phyloP scores from a whole-genome alignment of 2,888 invertebrate species.

The Tortricodes alternella region DNA sequence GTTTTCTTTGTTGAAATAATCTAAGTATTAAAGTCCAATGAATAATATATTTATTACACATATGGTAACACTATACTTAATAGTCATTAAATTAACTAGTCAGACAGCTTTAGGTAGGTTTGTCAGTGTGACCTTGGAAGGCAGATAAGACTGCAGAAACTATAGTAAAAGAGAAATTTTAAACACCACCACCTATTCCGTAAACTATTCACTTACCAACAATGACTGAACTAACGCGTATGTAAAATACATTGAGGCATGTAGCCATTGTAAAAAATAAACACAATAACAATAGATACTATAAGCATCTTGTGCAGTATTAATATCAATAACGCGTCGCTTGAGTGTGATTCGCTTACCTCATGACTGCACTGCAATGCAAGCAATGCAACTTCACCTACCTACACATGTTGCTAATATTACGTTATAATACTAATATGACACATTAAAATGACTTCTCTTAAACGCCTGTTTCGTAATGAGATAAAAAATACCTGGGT shows the following conservation, averaged over 20 bases:
- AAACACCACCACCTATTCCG: background rate
- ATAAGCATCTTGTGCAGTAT: background rate
- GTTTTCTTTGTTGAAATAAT: no score
- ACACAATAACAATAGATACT: background rate
- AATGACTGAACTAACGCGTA: no score
- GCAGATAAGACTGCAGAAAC: conserved; percentile 2
- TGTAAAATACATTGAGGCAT: conserved; percentile 12
- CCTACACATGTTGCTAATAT: conserved; percentile 46
- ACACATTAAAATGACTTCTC: conserved; percentile 40
- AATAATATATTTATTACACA: background rate
- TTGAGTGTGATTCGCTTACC: conserved; percentile 25
- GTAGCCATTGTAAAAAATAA: conserved; percentile 28
- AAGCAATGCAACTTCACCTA: conserved; percentile 46
- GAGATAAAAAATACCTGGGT: conserved; percentile 32
- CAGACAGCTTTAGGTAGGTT: conserved; percentile 26
- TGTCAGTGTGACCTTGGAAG: conserved; percentile 29
- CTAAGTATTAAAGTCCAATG: no score
- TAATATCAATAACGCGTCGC: background rate
- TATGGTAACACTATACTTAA: conserved; percentile 19
- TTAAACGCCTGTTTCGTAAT: conserved; percentile 47
- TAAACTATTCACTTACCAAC: no score
- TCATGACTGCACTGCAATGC: conserved; percentile 32
- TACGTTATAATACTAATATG: conserved; percentile 45
- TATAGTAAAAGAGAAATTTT: conserved; percentile 4
- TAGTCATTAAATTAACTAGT: conserved; percentile 5